Evolutionary conservation across 1,140 invertebrate species (phyloP).

Genomic region (Drosophila parvula): DNA sequence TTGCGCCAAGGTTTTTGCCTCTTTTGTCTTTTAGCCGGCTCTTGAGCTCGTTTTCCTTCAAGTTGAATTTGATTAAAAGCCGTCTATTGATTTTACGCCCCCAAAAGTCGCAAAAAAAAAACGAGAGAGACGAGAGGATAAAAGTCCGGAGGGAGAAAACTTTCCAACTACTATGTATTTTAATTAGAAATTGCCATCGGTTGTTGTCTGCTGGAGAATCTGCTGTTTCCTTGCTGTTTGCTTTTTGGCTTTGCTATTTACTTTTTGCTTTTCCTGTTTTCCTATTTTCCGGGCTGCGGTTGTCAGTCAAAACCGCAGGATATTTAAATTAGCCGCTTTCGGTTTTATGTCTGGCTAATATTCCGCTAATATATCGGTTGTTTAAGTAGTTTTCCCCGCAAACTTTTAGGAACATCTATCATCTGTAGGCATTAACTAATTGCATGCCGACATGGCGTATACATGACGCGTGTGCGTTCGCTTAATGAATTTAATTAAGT

Average conservation of each 20-base stretch:
- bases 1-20: slow-evolving; percentile 57
- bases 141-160: slow-evolving; percentile 44
- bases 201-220: slow-evolving; percentile 11
- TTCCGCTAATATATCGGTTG: slow-evolving; percentile 32
- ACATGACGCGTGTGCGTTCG: slow-evolving; percentile 49
- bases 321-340: slow-evolving; percentile 73
- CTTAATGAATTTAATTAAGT: slow-evolving; percentile 79
- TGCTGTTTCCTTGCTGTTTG: slow-evolving; percentile 3
- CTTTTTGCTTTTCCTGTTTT: slow-evolving; percentile 5
- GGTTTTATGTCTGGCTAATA: slow-evolving; percentile 54
- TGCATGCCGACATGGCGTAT: slow-evolving; percentile 51
- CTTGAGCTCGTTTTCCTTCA: slow-evolving; percentile 48
- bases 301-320: slow-evolving; percentile 52
- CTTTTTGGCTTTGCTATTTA: not conserved
- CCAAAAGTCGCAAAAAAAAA: slow-evolving; percentile 42
- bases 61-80: slow-evolving; percentile 75
- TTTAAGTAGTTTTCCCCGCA: slow-evolving; percentile 38
- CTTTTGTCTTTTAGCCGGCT: not conserved
- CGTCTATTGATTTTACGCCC: slow-evolving; percentile 72
- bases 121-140: not conserved
- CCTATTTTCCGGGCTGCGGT: slow-evolving; percentile 13
- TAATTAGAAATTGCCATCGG: slow-evolving; percentile 67
- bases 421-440: slow-evolving; percentile 54
- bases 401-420: slow-evolving; percentile 40
- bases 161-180: slow-evolving; percentile 67